Evolutionary conservation across 1,140 invertebrate genomes (phyloP), one percentile per base, ranked within the genome.

Genomic region (Drosophila hydei): DNA sequence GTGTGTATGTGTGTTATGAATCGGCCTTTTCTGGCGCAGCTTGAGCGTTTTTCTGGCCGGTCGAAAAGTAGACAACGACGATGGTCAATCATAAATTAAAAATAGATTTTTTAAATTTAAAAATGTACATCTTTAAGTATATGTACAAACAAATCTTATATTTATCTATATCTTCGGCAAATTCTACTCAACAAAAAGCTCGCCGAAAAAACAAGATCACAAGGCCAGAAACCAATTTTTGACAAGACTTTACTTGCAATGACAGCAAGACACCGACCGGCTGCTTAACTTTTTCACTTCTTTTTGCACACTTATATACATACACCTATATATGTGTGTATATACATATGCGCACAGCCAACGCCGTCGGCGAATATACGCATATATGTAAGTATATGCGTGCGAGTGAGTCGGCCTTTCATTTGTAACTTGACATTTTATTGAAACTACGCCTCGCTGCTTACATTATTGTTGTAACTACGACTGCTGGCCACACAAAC

Each of bases 31-130:
- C 64, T 77, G 61, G 45, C 45, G 23, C 51, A 19, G 45, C 33
- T 65, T 71, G 68, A 71, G 68, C 16, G 27, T 14, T 71, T 71
- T 71, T 56, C 19, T 72, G 77, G 80, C 73, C 77, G 77, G 81
- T 79, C 79, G 80, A 76, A 67, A 76, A 78, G 79, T 55, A 58
- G 79, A 55, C 52, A 27, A 43, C 54, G 54, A 36, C 42, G 51
- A 56, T 58, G 43, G 67, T 59, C 60, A 62, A 63, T 88, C 83
- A 88, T 88, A 88, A 71, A 89, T 89, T 88, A 88, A 88, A 88
- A 88, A 88, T 88, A 88, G 83, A 78, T 63, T 58, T 45, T 63
- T 63, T 62, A 18, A 62, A 71, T 71, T 87, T 85, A 43, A 61
- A 75, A 71, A 64, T 71, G 54, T 69, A 67, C 72, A 79, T 65